Evolutionary conservation across 2,797 vertebrate genomes (phyloP), one percentile per base, ranked within the genome.

Genomic region (Anguilla megastoma): DNA sequence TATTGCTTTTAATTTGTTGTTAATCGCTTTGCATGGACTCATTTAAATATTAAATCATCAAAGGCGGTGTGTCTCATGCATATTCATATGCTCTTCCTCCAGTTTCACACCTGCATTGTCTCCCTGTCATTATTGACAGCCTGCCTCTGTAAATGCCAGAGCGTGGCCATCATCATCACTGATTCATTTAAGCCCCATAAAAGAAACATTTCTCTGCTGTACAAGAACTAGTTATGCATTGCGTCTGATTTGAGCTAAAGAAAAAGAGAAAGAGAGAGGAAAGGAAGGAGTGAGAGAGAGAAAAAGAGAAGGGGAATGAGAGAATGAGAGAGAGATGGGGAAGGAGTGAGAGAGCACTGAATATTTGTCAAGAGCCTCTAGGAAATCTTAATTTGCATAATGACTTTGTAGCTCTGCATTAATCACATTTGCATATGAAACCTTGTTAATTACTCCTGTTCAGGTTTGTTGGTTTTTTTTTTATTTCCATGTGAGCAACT

Each of bases 11-110:
- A 96, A 95, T 97, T 98, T 97, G 96, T 96, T 97, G 96, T 96
- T 99, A 99, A 99, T 99, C 98, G 99, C 97, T 98, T 98, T 98
- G 97, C 97, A 98, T 98, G 97, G 97, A 97, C 97, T 98, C 98
- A 99, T 99, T 99, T 99, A 97, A 99, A 99, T 99, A 99, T 99
- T 99, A 99, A 99, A 99, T 99, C 98, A 99, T 99, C 98, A 99
- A 99, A 99, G 98, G 98, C 98, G 99, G 98, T 98, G 98, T 98
- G 97, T 94, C 97, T 98, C 97, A 98, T 99, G 98, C 98, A 99
- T 99, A 99, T 99, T 99, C 98, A 99, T 99, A 98, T 97, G 91
- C 97, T 97, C 96, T 97, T 96, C 97, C 95, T 36, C 41, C 79
- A 54, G 94, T 95, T 95, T 94, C 94, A 90, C 96, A 96, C 97